These are phyloP conservation scores for Mungos mungo DNA, from an alignment of 2,113 vertebrate genomes.

Conservation along the genomic window DNA sequence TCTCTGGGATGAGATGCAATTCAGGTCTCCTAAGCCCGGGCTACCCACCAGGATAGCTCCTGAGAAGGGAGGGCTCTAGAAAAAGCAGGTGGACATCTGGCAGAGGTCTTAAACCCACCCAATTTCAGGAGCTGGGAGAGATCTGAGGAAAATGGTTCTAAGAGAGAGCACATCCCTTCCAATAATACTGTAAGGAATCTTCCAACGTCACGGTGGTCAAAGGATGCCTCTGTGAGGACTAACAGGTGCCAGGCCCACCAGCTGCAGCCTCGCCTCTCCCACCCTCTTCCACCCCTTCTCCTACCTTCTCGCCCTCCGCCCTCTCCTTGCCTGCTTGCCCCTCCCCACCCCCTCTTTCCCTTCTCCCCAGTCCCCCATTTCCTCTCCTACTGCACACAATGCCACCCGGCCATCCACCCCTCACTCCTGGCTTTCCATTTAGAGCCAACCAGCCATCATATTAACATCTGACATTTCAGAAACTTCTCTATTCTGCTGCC, in stretches of 20 bases:
- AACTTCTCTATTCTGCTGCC: conserved; percentile 41
- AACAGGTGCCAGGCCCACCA: neutral
- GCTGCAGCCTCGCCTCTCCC: neutral
- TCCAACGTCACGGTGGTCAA: neutral
- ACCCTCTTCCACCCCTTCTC: neutral
- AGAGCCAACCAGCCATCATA: conserved; percentile 46
- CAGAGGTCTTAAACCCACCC: neutral
- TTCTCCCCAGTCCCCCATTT: neutral
- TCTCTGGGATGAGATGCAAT: neutral
- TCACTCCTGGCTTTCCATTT: neutral
- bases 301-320: neutral
- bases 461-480: conserved; percentile 67
- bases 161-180: neutral
- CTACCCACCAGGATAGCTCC: neutral
- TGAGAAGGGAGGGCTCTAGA: neutral
- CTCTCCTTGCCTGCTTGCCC: neutral
- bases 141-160: neutral
- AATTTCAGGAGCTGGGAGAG: neutral
- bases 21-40: neutral
- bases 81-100: neutral
- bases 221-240: neutral
- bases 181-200: neutral
- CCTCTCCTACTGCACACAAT: neutral
- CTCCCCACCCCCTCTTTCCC: neutral
- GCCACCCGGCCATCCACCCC: neutral